A percentile compares a stretch with the other conserved stretches of the same genome.
phyloP scores from a whole-genome alignment of 2,888 invertebrate genomes.

The Eristalinus sepulchralis region DNA sequence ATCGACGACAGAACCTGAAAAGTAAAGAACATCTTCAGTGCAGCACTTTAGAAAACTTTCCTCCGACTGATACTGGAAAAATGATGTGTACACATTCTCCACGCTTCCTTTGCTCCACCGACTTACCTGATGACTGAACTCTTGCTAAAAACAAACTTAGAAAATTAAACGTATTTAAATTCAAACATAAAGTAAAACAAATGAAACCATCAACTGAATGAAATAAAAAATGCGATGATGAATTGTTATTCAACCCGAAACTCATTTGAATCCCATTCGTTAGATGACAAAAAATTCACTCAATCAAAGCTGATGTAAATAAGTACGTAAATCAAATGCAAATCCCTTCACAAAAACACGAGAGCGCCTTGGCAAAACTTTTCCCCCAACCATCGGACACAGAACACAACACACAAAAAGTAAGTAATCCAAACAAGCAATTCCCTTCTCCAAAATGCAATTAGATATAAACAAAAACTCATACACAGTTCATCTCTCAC shows the following conservation, averaged over 20 bases:
- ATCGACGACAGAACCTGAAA: background rate
- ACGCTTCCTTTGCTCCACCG: background rate
- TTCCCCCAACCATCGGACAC: slow-evolving; percentile 46
- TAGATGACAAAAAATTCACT: slow-evolving; percentile 16
- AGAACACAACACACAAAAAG: slow-evolving; percentile 42
- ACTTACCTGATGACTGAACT: background rate
- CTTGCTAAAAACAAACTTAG: background rate
- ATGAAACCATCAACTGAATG: background rate
- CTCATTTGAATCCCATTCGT: slow-evolving; percentile 15
- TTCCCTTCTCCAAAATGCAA: slow-evolving; percentile 42
- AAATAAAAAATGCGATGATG: slow-evolving; percentile 20
- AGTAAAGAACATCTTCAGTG: background rate
- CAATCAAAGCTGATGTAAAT: background rate
- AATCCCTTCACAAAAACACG: slow-evolving; percentile 13
- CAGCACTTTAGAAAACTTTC: background rate
- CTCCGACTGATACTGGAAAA: background rate
- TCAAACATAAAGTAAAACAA: background rate
- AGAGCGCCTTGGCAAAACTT: background rate
- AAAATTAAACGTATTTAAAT: background rate
- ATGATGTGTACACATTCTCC: background rate
- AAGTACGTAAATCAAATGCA: background rate
- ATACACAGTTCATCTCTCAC: slow-evolving; percentile 34
- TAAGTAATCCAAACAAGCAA: slow-evolving; percentile 43
- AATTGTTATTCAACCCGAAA: slow-evolving; percentile 37
- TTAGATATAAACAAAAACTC: slow-evolving; percentile 49